Evolutionary conservation across 2,113 vertebrate species (phyloP).

Genomic region (Tragelaphus scriptus): DNA sequence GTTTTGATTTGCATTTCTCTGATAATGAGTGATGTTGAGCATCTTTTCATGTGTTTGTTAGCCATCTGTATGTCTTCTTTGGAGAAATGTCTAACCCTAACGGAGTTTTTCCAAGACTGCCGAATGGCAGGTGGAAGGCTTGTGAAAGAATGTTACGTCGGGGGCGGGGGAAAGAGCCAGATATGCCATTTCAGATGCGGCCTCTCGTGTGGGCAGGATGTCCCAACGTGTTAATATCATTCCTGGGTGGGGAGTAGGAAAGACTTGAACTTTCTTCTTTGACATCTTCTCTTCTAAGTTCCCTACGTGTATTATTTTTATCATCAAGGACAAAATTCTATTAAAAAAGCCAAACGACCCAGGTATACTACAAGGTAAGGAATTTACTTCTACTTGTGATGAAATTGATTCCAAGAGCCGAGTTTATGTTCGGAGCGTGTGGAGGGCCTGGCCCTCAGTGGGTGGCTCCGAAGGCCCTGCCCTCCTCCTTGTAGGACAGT

Average conservation of each 20-base stretch:
- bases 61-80: too few species aligned
- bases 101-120: background rate
- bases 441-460: fast-evolving
- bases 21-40: too few species aligned
- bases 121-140: background rate
- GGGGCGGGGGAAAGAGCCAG: fast-evolving
- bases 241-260: background rate
- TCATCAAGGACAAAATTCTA: background rate
- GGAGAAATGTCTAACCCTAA: too few species aligned
- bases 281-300: background rate
- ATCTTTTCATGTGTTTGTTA: too few species aligned
- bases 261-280: background rate
- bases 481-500: fast-evolving
- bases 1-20: too few species aligned
- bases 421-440: background rate
- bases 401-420: background rate
- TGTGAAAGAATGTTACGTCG: background rate
- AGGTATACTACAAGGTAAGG: background rate
- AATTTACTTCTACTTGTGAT: background rate
- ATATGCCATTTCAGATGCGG: fast-evolving
- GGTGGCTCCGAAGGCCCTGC: background rate
- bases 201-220: fast-evolving
- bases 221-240: fast-evolving
- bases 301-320: background rate
- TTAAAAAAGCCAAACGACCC: background rate